Evolutionary conservation across 2,113 vertebrate genomes (phyloP).

Genomic region (Paratilapia polleni): DNA sequence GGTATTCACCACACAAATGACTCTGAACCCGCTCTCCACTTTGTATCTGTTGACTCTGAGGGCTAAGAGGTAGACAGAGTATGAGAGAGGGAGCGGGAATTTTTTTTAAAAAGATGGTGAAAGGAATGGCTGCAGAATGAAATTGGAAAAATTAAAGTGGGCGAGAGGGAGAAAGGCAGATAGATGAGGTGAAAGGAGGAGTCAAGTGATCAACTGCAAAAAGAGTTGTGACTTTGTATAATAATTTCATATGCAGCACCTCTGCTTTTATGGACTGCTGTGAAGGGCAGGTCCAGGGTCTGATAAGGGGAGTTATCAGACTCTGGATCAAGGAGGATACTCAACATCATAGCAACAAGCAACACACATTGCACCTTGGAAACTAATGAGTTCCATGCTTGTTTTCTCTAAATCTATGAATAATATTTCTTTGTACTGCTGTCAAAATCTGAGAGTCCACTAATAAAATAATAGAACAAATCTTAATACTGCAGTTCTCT

Average conservation of each 20-base stretch:
- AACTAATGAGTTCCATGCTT: too few relatives aligned
- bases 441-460: background rate
- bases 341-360: background rate
- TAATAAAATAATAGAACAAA: too few relatives aligned
- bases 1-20: conserved; percentile 13
- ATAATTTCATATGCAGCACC: background rate
- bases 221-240: background rate
- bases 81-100: background rate
- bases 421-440: too few relatives aligned
- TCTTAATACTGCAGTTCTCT: too few relatives aligned
- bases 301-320: background rate
- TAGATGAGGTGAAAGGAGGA: conserved; percentile 13
- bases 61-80: conserved; percentile 18
- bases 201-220: conserved; percentile 5
- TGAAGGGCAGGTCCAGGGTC: conserved; percentile 12
- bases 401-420: too few relatives aligned
- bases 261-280: background rate
- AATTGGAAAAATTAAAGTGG: background rate
- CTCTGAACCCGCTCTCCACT: conserved; percentile 19
- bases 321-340: background rate
- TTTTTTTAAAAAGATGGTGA: background rate
- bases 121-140: background rate
- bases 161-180: background rate
- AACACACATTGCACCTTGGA: too few relatives aligned
- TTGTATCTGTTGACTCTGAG: conserved; percentile 26